Evolutionary conservation across 2,113 vertebrate genomes (phyloP).

Genomic region (Atrichornis clamosus): DNA sequence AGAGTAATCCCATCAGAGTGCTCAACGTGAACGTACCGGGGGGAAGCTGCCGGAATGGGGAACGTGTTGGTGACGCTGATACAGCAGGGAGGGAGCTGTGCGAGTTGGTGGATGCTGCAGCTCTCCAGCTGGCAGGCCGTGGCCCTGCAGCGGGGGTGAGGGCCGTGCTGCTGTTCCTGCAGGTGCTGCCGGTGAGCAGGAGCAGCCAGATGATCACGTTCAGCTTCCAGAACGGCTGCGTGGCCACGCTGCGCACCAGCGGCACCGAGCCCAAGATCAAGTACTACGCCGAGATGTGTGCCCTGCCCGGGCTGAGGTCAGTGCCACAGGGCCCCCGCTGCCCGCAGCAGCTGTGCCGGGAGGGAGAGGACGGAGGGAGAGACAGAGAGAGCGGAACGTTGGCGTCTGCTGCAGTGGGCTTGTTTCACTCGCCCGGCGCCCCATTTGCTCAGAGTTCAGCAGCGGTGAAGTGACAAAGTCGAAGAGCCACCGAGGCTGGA

Average conservation of each 20-base stretch:
- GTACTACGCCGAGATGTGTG: conserved; percentile 91
- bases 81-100: fast-evolving
- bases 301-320: conserved; percentile 81
- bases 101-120: fast-evolving
- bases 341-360: fast-evolving
- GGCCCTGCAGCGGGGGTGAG: neutral
- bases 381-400: neutral
- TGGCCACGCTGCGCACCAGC: conserved; percentile 90
- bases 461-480: neutral
- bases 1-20: neutral
- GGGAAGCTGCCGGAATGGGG: neutral
- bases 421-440: fast-evolving
- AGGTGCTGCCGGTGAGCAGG: conserved; percentile 88
- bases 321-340: neutral
- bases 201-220: conserved; percentile 96
- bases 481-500: fast-evolving
- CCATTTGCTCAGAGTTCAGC: fast-evolving
- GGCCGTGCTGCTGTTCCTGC: neutral
- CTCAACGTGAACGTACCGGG: neutral
- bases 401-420: fast-evolving
- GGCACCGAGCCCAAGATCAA: conserved; percentile 98
- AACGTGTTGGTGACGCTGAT: fast-evolving
- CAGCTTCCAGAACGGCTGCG: conserved; percentile 86
- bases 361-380: neutral
- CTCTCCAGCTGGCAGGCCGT: neutral